These are phyloP conservation scores for Nomada ferruginata DNA, from an alignment of 2,888 invertebrate genomes.

Conservation along the genomic window DNA sequence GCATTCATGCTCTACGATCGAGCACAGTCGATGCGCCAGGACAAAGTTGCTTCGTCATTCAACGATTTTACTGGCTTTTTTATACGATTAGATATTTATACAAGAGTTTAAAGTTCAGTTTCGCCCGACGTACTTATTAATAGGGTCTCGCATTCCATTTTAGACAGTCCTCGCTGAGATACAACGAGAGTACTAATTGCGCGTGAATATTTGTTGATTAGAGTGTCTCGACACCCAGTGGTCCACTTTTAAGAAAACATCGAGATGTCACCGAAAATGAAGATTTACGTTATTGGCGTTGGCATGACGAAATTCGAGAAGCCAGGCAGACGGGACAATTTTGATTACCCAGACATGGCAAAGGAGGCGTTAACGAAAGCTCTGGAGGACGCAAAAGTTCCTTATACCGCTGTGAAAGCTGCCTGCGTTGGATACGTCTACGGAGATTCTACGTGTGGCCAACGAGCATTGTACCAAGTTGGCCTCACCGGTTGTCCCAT, in stretches of 20 bases:
- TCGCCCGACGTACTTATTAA: background rate
- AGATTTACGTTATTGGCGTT: slow-evolving; percentile 96
- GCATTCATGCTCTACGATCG: background rate
- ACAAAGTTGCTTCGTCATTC: slow-evolving; percentile 54
- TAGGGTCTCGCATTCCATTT: background rate
- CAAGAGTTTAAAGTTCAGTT: slow-evolving; percentile 55
- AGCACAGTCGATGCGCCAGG: background rate
- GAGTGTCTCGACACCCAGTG: background rate
- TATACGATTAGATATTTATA: slow-evolving; percentile 27
- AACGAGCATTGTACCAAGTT: slow-evolving; percentile 96
- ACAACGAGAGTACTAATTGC: background rate
- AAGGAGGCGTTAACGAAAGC: slow-evolving; percentile 96
- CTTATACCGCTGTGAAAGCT: slow-evolving; percentile 92
- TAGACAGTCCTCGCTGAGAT: background rate
- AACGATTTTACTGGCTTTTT: background rate
- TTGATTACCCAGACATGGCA: slow-evolving; percentile 98
- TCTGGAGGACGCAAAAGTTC: slow-evolving; percentile 91
- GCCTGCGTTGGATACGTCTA: slow-evolving; percentile 97
- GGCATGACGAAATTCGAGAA: slow-evolving; percentile 99
- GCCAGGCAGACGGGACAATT: slow-evolving; percentile 91
- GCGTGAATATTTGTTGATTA: background rate
- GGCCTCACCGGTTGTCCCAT: slow-evolving; percentile 99
- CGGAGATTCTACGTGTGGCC: slow-evolving; percentile 98
- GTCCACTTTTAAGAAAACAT: background rate
- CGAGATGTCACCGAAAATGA: slow-evolving; percentile 76